A percentile compares a stretch with the other conserved stretches of the same genome.
These are phyloP conservation scores for Coecobrya sp. DNA, from an alignment of 2,888 invertebrate genomes.

Conservation along the genomic window DNA sequence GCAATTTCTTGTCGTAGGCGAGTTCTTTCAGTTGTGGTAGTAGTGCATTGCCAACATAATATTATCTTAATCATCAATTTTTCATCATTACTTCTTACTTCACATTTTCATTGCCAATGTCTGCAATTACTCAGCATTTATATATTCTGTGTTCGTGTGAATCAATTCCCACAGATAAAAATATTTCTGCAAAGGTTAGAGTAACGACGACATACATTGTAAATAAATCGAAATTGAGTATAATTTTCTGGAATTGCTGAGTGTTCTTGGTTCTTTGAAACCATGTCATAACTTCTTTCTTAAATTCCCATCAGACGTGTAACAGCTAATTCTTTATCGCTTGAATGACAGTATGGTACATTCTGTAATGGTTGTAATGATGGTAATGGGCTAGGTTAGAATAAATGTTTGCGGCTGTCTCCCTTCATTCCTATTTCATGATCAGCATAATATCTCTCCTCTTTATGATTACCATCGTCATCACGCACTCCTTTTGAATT, in stretches of 20 bases:
- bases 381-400: neutral
- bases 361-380: neutral
- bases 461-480: slow-evolving; percentile 34
- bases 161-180: no score
- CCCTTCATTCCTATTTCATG: slow-evolving; percentile 35
- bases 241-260: neutral
- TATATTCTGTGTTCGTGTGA: no score
- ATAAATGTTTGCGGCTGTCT: neutral
- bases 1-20: no score
- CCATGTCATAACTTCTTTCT: neutral
- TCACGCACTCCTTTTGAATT: slow-evolving; percentile 23
- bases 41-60: no score
- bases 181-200: no score
- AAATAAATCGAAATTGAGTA: no score
- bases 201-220: no score
- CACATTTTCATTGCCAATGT: no score
- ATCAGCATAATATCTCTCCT: slow-evolving; percentile 42
- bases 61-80: no score
- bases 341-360: neutral
- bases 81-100: no score
- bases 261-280: neutral
- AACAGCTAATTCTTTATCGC: neutral
- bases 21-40: no score
- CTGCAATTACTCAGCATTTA: no score
- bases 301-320: neutral